Evolutionary conservation across 2,797 vertebrate genomes (phyloP), one percentile per base, ranked within the genome.

Genomic region (Halcyon chelicuti): DNA sequence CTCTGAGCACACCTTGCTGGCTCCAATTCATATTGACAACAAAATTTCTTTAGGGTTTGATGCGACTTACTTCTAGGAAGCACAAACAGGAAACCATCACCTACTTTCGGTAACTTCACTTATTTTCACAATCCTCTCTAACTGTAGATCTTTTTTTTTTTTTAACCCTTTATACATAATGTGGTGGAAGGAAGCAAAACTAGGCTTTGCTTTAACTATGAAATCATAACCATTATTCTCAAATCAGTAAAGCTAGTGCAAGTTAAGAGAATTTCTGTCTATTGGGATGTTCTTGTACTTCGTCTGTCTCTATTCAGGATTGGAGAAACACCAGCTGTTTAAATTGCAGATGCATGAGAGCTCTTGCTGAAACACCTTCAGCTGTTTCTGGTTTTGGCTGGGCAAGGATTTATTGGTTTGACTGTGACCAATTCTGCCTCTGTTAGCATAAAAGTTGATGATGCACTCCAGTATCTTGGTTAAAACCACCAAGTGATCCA

Each of bases 161-260:
- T 42, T 22, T 33, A 19, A 13, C 35, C 26, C 2, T 65, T 55
- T 29, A 1, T 19, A 7, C 0, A 1, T 39, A 49, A 1, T 1
- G 0, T n/a, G 4, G 10, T 77, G 26, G 29, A 62, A 87, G 23
- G 84, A 66, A n/a, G 6, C 2, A 57, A n/a, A n/a, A 10, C 4
- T 26, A 14, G 42, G 1, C 11, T 70, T 85, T 57, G 5, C 11
- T 72, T 31, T 60, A 80, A 44, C 23, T 25, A 17, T 42, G 57
- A 86, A 68, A 72, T 55, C 8, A 29, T 18, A 60, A 55, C 8
- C 3, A 17, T 8, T 6, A 7, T 17, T 73, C 85, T 63, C 25
- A 61, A 57, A 52, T 60, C 12, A 8, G 18, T 49, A 13, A 37
- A 55, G 3, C 7, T 8, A 22, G 14, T 9, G 10, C 12, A 44